Base-by-base conservation (phyloP, 2,113 vertebrate species). In the Orycteropus afer region DNA sequence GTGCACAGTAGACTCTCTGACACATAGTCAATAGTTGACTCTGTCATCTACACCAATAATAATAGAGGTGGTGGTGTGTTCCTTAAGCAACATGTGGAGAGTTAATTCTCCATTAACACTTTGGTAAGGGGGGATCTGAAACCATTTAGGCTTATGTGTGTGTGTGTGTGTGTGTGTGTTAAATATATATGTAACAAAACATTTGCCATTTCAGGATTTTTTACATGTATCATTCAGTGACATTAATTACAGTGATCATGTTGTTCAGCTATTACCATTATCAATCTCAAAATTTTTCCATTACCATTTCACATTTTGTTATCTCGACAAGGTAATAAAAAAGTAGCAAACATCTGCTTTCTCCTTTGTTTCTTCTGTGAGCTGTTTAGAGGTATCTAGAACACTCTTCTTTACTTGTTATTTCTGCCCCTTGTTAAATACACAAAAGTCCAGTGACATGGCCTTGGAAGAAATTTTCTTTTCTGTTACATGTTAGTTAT, bases 391-490 rank as follows among this genome's bases (percentile, higher is more conserved):
- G 10, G 40, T 14, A 32, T 80, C 61, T 74, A 11, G 32, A 37
- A 23, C 11, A 65, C 40, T 80, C 34, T 23, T 2, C 40, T 23
- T 6, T 34, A 40, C 17, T 90, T 49, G 27, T 12, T 7, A 0
- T 51, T 76, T 63, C 40, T 7, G 4, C 20, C 34, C 11, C 25
- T 91, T 85, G n/a, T 69, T 78, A 34, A 49, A 89, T 49, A 34
- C 25, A 51, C 34, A 59, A 45, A 55, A 27, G 9, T 7, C 53
- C 79, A n/a, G 14, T 18, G 67, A 82, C 20, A 37, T 4, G 0
- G 71, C 61, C 20, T 13, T 57, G 93, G 76, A 93, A 96, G 69
- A n/a, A 2, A 25, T 11, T 74, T 92, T 90, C 88, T 86, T 13
- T 67, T 71, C 55, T 83, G 55, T 86, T 97, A 61, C 93, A 74